Evolutionary conservation across 2,113 vertebrate species (phyloP).

Genomic region (Chauna torquata): DNA sequence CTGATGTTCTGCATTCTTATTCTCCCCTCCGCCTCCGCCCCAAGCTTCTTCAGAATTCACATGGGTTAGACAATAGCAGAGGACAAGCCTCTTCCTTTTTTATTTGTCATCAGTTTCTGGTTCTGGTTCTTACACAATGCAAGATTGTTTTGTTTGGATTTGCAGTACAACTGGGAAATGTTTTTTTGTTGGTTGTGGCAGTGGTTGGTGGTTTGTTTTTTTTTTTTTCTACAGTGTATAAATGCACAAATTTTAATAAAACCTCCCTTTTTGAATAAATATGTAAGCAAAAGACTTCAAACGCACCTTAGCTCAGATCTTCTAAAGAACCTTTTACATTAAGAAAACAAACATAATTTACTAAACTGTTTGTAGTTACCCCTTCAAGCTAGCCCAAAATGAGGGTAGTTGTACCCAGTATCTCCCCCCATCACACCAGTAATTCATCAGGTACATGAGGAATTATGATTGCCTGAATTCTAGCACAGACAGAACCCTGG

Average conservation of each 20-base stretch:
- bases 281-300: not conserved
- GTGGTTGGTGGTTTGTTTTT: too few species aligned
- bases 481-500: not conserved
- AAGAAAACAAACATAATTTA: not conserved
- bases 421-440: not conserved
- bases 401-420: not conserved
- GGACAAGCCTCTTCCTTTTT: not conserved
- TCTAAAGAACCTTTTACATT: not conserved
- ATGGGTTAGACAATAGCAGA: not conserved
- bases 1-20: not conserved
- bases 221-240: not conserved
- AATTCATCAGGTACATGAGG: not conserved
- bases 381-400: not conserved
- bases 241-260: not conserved
- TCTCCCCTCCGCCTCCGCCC: fast-evolving
- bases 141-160: not conserved
- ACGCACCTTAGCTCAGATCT: not conserved
- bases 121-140: not conserved
- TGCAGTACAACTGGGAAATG: not conserved
- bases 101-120: not conserved
- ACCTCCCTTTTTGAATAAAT: not conserved
- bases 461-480: not conserved
- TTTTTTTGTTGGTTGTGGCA: too few species aligned
- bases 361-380: not conserved
- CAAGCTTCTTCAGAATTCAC: not conserved